These are phyloP conservation scores for Cirrhinus mrigala DNA, from an alignment of 2,797 vertebrate genomes.

Conservation along the genomic window DNA sequence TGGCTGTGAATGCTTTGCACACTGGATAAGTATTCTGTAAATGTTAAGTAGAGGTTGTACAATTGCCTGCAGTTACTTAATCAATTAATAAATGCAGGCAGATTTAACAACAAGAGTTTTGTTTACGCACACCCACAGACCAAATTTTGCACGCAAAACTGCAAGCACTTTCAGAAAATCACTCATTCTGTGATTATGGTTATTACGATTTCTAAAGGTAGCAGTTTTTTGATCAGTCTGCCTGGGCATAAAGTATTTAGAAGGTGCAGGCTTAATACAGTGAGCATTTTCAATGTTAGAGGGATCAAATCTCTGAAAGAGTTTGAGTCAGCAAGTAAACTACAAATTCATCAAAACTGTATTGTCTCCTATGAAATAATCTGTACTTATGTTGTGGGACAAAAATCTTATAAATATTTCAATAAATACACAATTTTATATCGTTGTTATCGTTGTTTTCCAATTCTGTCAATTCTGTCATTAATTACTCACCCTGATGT, in stretches of 20 bases:
- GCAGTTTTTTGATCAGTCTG: not conserved
- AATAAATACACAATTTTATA: not conserved
- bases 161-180: not conserved
- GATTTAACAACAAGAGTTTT: not conserved
- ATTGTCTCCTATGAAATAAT: not conserved
- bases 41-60: not conserved
- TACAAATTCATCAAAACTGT: not conserved
- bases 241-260: not conserved
- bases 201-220: not conserved
- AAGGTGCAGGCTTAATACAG: not conserved
- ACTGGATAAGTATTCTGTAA: not conserved
- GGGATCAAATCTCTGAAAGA: not conserved
- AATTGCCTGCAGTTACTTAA: not conserved
- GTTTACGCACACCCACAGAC: not conserved
- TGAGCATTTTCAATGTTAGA: not conserved
- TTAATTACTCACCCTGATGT: no score
- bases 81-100: not conserved
- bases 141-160: not conserved
- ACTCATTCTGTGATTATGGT: not conserved
- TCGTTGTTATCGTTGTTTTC: not conserved
- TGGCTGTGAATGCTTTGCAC: slow-evolving; percentile 1
- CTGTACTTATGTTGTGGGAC: no score
- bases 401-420: not conserved
- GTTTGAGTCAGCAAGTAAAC: not conserved
- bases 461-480: no score